Base-by-base conservation (phyloP, 2,797 vertebrate species). In the Sciaenops ocellatus region DNA sequence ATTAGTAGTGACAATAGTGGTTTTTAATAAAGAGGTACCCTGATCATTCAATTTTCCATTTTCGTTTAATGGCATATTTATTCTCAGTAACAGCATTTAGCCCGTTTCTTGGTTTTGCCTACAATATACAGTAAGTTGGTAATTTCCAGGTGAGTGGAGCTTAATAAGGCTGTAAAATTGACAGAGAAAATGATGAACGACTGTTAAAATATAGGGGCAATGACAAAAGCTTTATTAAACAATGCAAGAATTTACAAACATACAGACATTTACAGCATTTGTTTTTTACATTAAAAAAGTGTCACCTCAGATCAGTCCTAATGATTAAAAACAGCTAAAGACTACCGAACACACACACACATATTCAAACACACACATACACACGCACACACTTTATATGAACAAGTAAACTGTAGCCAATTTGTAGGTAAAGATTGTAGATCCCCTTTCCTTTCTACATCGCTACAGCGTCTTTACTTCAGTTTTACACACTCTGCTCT, bases 171-270 rank as follows among this genome's bases (percentile, higher is more conserved):
- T 18, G 10, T 13, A 26, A 24, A 57, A 46, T 3, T 22, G 20
- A 44, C 8, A 44, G 17, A 54, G 4, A 3, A 63, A 64, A 3
- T 38, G 1, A 76, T 64, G 24, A 55, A 22, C 9, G 68, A 41
- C 7, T 41, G 10, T 70, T 61, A n/a, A 44, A 46, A 57, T 30
- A 69, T 46, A 48, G 34, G 13, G 59, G 73, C 71, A 67, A 70
- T 82, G 69, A 76, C 60, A 82, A 85, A 88, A 79, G 13, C 10
- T 90, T 90, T 87, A 89, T 82, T 91, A 79, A 79, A 89, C 72
- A 82, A 70, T 85, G 70, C 48, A 82, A 79, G 56, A 85, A 85
- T 80, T 50, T 89, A 85, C 65, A 87, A 59, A 84, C 67, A 73
- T 71, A 71, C 57, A 76, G 41, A 73, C 85, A 89, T 87, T 85